Base-by-base conservation (phyloP, 2,888 invertebrate genomes). In the Nephrotoma guestfalica region DNA sequence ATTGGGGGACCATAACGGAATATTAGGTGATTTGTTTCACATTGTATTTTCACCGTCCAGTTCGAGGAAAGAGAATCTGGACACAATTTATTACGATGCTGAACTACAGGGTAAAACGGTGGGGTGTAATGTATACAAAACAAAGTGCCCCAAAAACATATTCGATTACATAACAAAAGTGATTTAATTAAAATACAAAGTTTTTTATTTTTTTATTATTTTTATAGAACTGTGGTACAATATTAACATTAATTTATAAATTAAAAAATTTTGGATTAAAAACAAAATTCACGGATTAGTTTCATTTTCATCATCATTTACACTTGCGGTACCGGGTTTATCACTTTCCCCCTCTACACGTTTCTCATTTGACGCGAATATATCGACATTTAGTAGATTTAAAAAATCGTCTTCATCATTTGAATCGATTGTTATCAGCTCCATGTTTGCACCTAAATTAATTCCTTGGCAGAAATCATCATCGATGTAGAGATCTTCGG, bases 21-120 rank as follows among this genome's bases (percentile, higher is more conserved):
- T 94, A 71, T 89, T 94, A 84, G 93, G 94, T 15, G 93, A 94
- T 89, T 89, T 94, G 86, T 90, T 94, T 6, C 93, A 94, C 88
- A 92, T 94, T 13, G 88, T 94, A 86, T 92, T 95, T 43, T 94
- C 94, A 11, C 87, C 87, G 13, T 86, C 87, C 18, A n/a, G 86
- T 71, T 87, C 87, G 4, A 40, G 45, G 30, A 51, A 87, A 13
- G 87, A 87, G 41, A 42, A 86, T 30, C 41, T 87, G 18, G 57
- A 86, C 7, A 9, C 1, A 5, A 30, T 5, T n/a, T 86, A 86
- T 51, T 86, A 86, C 41, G 51, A 47, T n/a, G 87, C 87, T 9
- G 87, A 87, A 85, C 11, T 41, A 41, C 15, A 83, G 18, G 87
- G 87, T 9, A n/a, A 86, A 18, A 13, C 15, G 11, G 41, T 41